phyloP scores from a whole-genome alignment of 2,113 vertebrate genomes.

The Pogona vitticeps region DNA sequence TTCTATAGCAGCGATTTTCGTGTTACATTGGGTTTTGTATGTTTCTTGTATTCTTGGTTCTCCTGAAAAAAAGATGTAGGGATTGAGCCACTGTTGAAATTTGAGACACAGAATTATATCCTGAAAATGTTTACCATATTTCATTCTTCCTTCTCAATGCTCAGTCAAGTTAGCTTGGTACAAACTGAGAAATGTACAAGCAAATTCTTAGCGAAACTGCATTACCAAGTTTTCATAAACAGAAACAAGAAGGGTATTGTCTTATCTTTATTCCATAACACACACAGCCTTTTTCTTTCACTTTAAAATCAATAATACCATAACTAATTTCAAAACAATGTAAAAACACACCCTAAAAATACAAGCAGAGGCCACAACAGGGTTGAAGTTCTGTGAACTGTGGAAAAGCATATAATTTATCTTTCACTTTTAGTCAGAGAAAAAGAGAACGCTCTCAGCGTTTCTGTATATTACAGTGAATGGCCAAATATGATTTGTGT shows the following conservation, averaged over 20 bases:
- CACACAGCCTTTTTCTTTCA: background rate
- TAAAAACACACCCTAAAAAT: background rate
- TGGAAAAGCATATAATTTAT: background rate
- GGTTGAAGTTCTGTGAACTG: background rate
- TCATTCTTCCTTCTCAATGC: background rate
- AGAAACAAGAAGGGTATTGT: background rate
- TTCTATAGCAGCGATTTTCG: background rate
- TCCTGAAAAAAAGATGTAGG: background rate
- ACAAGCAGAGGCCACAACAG: background rate
- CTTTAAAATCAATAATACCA: background rate
- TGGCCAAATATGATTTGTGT: background rate
- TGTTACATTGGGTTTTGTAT: background rate
- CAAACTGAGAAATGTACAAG: background rate
- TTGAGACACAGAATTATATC: background rate
- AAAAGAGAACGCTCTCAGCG: background rate
- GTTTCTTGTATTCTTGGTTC: background rate
- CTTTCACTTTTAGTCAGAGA: background rate
- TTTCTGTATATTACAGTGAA: background rate
- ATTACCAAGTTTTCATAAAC: background rate
- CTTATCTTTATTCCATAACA: rapidly evolving
- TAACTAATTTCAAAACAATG: rapidly evolving
- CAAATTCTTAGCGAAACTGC: background rate
- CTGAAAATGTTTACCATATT: background rate
- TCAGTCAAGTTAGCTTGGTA: background rate
- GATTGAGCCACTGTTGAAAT: background rate